Evolutionary conservation across 2,797 vertebrate genomes (phyloP).

Genomic region (Adelosebastes latens): DNA sequence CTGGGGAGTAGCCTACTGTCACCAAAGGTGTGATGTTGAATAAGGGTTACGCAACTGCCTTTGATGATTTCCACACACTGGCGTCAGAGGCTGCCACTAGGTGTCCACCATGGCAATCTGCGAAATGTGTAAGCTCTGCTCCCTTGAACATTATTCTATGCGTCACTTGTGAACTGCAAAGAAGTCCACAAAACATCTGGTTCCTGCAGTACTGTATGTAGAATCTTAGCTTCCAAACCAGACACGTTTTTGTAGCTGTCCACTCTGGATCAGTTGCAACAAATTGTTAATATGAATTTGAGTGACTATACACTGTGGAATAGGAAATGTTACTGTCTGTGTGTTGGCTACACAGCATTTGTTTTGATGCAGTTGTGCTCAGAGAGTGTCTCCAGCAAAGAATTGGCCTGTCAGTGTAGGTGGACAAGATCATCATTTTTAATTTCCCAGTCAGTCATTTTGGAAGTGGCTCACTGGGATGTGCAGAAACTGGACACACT

Average conservation of each 20-base stretch:
- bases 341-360: neutral
- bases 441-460: neutral
- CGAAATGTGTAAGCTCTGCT: neutral
- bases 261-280: neutral
- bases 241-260: neutral
- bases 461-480: neutral
- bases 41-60: slow-evolving; percentile 22
- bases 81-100: slow-evolving; percentile 2
- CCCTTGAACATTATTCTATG: neutral
- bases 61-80: slow-evolving; percentile 36
- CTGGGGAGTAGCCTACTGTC: neutral
- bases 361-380: neutral
- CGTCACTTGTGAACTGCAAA: neutral
- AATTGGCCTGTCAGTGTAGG: neutral
- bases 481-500: neutral
- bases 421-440: neutral
- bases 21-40: slow-evolving; percentile 36
- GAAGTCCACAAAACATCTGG: neutral
- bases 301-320: neutral
- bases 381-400: neutral
- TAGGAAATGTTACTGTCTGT: neutral
- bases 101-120: neutral
- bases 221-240: neutral
- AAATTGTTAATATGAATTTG: neutral
- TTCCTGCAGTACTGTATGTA: neutral